Evolutionary conservation across 2,113 vertebrate genomes (phyloP).

Genomic region (Ivindomyrus marchei): DNA sequence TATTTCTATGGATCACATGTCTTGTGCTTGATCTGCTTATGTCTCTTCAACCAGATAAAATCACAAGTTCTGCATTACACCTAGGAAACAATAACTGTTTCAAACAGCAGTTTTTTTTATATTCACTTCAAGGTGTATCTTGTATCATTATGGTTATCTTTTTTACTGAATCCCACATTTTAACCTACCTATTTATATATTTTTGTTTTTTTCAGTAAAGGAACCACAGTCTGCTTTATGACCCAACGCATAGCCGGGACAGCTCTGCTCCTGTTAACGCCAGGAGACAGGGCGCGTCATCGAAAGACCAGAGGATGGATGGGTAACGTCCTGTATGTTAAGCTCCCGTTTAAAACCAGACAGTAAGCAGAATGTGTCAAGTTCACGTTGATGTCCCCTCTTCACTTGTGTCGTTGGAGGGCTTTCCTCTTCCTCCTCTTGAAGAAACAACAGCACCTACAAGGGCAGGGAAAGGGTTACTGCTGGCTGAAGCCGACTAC

Average conservation of each 20-base stretch:
- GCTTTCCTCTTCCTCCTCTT: constrained; percentile 97
- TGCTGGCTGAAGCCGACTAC: not conserved
- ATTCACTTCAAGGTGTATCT: constrained; percentile 53
- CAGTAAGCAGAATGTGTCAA: constrained; percentile 68
- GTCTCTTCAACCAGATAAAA: constrained; percentile 47
- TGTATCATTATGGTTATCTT: constrained; percentile 35
- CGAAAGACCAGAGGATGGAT: constrained; percentile 24
- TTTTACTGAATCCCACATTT: constrained; percentile 44
- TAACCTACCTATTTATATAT: constrained; percentile 28
- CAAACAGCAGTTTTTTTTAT: constrained; percentile 59
- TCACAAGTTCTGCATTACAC: constrained; percentile 56
- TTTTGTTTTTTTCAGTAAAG: constrained; percentile 44
- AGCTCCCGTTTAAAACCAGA: constrained; percentile 68
- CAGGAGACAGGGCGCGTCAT: constrained; percentile 35
- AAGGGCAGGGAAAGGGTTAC: not conserved
- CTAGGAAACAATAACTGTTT: constrained; percentile 64
- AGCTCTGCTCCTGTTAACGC: constrained; percentile 53
- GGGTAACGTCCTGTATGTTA: constrained; percentile 49
- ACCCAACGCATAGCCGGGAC: constrained; percentile 36
- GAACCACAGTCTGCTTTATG: constrained; percentile 58
- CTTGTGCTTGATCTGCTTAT: constrained; percentile 42
- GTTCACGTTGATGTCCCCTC: constrained; percentile 49
- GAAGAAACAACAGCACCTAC: constrained; percentile 98
- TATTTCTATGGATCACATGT: constrained; percentile 50
- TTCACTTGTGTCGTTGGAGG: constrained; percentile 88